Base-by-base conservation (phyloP, 2,113 vertebrate species). In the Corythornis vintsioides region DNA sequence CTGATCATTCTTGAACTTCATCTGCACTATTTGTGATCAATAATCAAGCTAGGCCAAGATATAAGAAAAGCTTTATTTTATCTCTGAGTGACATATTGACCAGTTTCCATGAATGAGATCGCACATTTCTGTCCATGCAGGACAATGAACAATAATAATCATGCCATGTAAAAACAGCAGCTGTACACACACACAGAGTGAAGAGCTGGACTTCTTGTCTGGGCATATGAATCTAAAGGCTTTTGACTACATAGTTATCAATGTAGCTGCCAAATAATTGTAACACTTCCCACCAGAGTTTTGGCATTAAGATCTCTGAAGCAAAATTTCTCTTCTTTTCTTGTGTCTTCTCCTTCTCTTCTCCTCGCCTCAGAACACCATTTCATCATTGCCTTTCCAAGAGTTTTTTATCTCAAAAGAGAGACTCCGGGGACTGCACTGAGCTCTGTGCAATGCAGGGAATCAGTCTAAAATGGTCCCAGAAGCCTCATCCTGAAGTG, bases 1-100 rank as follows among this genome's bases (percentile, higher is more conserved):
- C 16, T 18, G 16, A 52, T 75, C 43, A 69, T 64, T 74, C 28
- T 65, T 88, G 13, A 16, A 10, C 45, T 82, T 75, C 69, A 64
- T 65, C 40, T 84, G 3, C 6, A 71, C 35, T 67, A 6, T 88
- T 86, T 64, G 18, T 81, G 53, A 88, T 86, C 76, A 80, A 35
- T 77, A 83, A 83, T 47, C 22, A 60, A 81, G 64, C 14, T 14
- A 40, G 52, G 17, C 26, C 61, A 86, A 75, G 28, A 67, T 5
- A 19, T n/a, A 89, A 86, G 14, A 26, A 74, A 93, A 95, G 12
- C 29, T 91, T 84, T 75, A 31, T 92, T 93, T 92, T 65, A 24
- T 50, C 29, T 64, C 3, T 76, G 75, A 59, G 52, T 88, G 78
- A 56, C 71, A 52, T 73, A 76, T 24, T 87, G 67, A 89, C 63